Evolutionary conservation across 2,797 vertebrate species (phyloP), one percentile per base, ranked within the genome.

Genomic region (Melanotaenia maccullochi): DNA sequence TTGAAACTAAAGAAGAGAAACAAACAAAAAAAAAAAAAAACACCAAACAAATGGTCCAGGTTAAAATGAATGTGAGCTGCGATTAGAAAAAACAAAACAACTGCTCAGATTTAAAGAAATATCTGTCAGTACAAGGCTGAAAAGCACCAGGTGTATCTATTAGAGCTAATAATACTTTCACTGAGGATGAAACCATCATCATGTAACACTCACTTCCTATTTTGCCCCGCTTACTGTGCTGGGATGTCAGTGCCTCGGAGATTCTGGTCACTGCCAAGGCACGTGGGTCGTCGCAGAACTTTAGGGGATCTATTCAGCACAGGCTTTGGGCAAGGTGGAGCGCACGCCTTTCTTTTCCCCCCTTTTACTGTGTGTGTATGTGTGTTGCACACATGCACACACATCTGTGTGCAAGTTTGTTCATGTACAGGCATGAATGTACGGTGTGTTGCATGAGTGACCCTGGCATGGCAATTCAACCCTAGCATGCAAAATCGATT

Each of bases 301-400:
- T 96, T 99, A 93, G 97, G 97, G 95, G 97, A 99, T 95, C 96
- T 99, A 90, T 97, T 97, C 96, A 92, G 94, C 95, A 92, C 94
- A 95, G 95, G 95, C 95, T 97, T 96, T 95, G 96, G 95, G 93
- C 97, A 93, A 99, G 98, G 98, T 99, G 97, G 95, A 97, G 89
- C 78, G 93, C 92, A 94, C 87, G 90, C 80, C 83, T 84, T 85
- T 93, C 89, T 93, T 91, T 88, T 63, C 71, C 64, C 65, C 60
- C 73, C 30, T 87, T 62, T 80, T 76, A 90, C 59, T 84, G 59
- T 85, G 59, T 69, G 74, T 76, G 75, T 73, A 25, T 61, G 56
- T 78, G 59, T 71, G 38, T 33, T 55, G 20, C 54, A 38, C 28
- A 32, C 65, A 65, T 57, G 12, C 44, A 58, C 38, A 59, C 52